Evolutionary conservation across 2,888 invertebrate species (phyloP), one percentile per base, ranked within the genome.

Genomic region (Phengaris arion): DNA sequence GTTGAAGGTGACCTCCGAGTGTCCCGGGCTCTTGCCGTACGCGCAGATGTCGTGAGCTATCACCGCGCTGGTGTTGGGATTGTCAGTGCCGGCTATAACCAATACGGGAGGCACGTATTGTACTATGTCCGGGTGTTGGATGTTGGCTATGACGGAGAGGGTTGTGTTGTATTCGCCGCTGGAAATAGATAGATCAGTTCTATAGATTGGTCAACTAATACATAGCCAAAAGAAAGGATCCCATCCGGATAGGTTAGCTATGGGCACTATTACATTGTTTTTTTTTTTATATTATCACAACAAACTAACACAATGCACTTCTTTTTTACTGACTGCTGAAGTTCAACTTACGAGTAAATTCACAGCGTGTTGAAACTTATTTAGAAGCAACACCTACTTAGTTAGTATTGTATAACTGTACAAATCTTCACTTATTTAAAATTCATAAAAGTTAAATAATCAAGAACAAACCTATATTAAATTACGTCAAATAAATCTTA

Each of bases 111-210:
- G 96, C 0, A 91, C 86, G 55, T 95, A 85, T 80, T 94, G 92
- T 6, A 96, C 88, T 78, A 97, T 94, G 81, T 95, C 95, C 0
- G 94, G 86, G 82, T 97, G 96, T 81, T 96, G 95, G 64, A 94
- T 91, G 57, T 94, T 86, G 45, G 96, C 89, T n/a, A 87, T 87
- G 68, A 97, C 86, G 75, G 84, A 87, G 0, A 94, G 83, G 75
- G 90, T 87, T 54, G 89, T 85, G 81, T 89, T 87, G 82, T 89
- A 89, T 83, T 89, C 88, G 69, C 94, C 91, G 51, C 95, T 94
- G 87, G 51, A 87, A 88, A 77, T 46, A 72, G 74, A 74, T 15
- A 35, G 10, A 13, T 51, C 22, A 55, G 7, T 52, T 73, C 9
- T 13, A 52, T 12, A 52, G 4, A 2, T 52, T 0, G 10, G 52